Evolutionary conservation across 2,113 vertebrate genomes (phyloP).

Genomic region (Tetraodon nigroviridis): DNA sequence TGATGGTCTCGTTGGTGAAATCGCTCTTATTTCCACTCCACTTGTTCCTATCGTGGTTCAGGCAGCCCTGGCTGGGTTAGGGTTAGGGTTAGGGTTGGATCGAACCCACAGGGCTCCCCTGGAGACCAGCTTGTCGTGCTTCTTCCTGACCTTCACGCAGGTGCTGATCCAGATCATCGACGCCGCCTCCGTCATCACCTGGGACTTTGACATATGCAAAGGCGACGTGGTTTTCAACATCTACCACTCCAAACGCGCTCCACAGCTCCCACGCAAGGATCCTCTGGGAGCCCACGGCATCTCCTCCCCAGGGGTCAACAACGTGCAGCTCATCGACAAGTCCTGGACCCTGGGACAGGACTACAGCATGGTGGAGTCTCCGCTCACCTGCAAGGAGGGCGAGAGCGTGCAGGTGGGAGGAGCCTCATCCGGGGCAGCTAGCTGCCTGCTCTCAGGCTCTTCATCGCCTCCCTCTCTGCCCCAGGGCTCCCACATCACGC

Average conservation of each 20-base stretch:
- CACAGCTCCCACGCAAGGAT: constrained; percentile 87
- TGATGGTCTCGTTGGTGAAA: too few relatives aligned
- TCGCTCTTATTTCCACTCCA: too few relatives aligned
- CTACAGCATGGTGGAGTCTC: constrained; percentile 94
- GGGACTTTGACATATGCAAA: constrained; percentile 98
- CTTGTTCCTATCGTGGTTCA: too few relatives aligned
- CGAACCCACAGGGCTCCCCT: too few relatives aligned
- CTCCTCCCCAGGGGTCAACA: constrained; percentile 88
- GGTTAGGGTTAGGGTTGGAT: too few relatives aligned
- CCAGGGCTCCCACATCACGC: constrained; percentile 92
- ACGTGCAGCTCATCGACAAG: constrained; percentile 90
- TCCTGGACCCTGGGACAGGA: constrained; percentile 89
- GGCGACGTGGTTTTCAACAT: constrained; percentile 95
- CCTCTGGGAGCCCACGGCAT: constrained; percentile 85
- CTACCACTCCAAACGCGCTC: constrained; percentile 90
- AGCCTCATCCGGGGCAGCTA: too few relatives aligned
- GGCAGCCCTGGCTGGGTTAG: too few relatives aligned
- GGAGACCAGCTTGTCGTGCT: too few relatives aligned
- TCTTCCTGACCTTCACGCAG: too few relatives aligned
- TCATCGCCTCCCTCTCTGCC: background rate
- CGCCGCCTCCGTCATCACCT: constrained; percentile 92
- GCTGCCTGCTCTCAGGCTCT: too few relatives aligned
- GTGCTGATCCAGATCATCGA: constrained; percentile 91
- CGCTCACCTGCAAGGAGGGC: constrained; percentile 89
- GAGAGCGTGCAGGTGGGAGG: constrained; percentile 99